Percentiles rank a stretch among this genome's conserved stretches.
These are phyloP conservation scores for Hemicordylus capensis DNA, from an alignment of 2,113 vertebrate genomes.

Conservation along the genomic window DNA sequence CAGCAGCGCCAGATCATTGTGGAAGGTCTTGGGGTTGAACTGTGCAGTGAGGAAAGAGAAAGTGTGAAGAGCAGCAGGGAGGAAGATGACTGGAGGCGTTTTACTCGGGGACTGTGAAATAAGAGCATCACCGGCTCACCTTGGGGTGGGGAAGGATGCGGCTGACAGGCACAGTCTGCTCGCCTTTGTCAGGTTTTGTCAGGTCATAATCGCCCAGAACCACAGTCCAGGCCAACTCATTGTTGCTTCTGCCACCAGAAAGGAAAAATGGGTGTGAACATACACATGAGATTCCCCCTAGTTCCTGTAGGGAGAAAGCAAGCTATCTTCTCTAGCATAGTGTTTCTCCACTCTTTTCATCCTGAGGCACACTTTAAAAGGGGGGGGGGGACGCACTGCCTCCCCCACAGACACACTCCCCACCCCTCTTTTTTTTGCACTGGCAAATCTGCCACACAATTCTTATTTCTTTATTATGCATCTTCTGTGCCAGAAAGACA, in stretches of 20 bases:
- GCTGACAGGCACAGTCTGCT: constrained; percentile 83
- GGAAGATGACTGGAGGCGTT: accelerated
- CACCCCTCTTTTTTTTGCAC: no score
- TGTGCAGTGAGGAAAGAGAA: constrained; percentile 57
- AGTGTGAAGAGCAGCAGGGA: accelerated
- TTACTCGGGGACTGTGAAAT: accelerated
- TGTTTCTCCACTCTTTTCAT: no score
- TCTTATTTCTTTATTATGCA: no score
- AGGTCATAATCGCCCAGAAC: constrained; percentile 86
- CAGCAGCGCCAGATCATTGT: constrained; percentile 90
- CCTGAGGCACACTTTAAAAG: no score
- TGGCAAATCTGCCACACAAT: no score
- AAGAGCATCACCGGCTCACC: constrained; percentile 68
- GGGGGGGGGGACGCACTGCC: no score
- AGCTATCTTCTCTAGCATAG: neutral
- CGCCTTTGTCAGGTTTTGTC: constrained; percentile 77
- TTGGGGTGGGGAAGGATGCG: constrained; percentile 92
- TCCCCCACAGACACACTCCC: no score
- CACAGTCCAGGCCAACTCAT: constrained; percentile 90
- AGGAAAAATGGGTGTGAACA: neutral
- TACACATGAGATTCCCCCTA: no score
- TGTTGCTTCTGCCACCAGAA: constrained; percentile 75
- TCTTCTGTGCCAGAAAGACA: no score
- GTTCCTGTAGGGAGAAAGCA: no score
- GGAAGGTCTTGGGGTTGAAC: constrained; percentile 94